These are phyloP conservation scores for Lamproptera curius DNA, from an alignment of 2,888 invertebrate genomes.

Conservation along the genomic window DNA sequence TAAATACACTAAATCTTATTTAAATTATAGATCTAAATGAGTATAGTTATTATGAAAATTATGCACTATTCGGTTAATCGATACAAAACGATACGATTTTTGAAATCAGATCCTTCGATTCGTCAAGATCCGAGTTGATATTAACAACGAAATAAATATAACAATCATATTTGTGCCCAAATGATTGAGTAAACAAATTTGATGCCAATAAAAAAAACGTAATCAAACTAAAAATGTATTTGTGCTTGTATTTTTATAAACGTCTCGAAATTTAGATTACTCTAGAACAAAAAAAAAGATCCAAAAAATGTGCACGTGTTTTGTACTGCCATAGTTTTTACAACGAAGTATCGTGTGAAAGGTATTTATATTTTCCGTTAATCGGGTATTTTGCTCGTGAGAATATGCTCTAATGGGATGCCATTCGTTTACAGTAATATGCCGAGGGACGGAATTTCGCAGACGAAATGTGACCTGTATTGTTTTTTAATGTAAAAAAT, in stretches of 20 bases:
- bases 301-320: not conserved
- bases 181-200: conserved; percentile 22
- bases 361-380: not conserved
- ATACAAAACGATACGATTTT: conserved; percentile 14
- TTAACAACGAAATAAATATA: not conserved
- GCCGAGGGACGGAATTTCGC: conserved; percentile 57
- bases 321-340: not conserved
- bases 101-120: conserved; percentile 23
- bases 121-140: conserved; percentile 8
- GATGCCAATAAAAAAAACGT: too few species aligned
- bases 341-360: not conserved
- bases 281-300: too few species aligned
- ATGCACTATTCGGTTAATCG: conserved; percentile 43
- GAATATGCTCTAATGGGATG: conserved; percentile 5
- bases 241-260: not conserved
- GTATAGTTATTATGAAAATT: conserved; percentile 72
- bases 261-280: too few species aligned
- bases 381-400: not conserved
- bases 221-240: too few species aligned
- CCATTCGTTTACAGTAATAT: conserved; percentile 37
- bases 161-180: conserved; percentile 40
- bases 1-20: conserved; percentile 68
- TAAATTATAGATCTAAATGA: conserved; percentile 58
- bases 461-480: too few species aligned
- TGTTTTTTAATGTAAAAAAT: too few species aligned